Evolutionary conservation across 2,797 vertebrate species (phyloP).

Genomic region (Pseudochaenichthys georgianus): DNA sequence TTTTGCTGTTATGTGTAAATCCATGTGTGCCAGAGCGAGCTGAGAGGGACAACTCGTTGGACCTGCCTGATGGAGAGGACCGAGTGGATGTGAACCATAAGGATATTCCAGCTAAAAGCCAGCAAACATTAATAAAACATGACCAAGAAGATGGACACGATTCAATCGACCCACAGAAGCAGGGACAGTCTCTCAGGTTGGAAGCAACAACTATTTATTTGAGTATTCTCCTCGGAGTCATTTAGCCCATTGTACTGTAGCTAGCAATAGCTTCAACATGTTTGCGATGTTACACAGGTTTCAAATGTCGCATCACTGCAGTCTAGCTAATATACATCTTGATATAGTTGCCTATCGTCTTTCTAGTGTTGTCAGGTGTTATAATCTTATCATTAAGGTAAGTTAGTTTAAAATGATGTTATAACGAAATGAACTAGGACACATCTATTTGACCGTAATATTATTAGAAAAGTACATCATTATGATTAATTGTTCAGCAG

Average conservation of each 20-base stretch:
- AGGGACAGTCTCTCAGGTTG: slow-evolving; percentile 64
- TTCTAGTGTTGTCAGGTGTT: not conserved
- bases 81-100: slow-evolving; percentile 10
- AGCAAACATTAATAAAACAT: slow-evolving; percentile 8
- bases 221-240: not conserved
- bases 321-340: not conserved
- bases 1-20: slow-evolving; percentile 59
- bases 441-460: not conserved
- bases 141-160: slow-evolving; percentile 5
- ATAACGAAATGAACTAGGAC: not conserved
- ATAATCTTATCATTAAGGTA: not conserved
- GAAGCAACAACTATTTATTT: not conserved
- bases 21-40: slow-evolving; percentile 29
- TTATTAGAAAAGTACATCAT: not conserved
- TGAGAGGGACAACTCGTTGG: slow-evolving; percentile 17
- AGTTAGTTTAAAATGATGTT: not conserved
- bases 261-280: slow-evolving; percentile 19
- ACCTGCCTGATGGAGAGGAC: slow-evolving; percentile 29
- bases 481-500: not conserved
- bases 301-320: not conserved
- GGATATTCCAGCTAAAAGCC: not conserved
- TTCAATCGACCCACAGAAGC: slow-evolving; percentile 10
- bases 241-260: not conserved
- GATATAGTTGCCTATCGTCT: not conserved
- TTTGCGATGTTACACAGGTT: not conserved